phyloP scores from a whole-genome alignment of 2,888 invertebrate species.

The Callyntrura sp. region DNA sequence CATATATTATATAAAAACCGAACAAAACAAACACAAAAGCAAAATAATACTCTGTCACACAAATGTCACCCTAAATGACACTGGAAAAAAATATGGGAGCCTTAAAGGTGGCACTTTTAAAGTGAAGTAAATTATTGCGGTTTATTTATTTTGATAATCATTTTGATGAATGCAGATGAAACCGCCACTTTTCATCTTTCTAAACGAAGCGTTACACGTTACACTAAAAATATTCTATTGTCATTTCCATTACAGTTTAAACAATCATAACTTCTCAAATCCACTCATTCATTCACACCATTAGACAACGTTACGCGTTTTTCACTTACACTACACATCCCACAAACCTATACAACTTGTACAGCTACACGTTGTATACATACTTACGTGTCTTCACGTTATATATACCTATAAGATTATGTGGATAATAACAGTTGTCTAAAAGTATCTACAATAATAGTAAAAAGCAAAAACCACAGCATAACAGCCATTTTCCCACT shows the following conservation, averaged over 20 bases:
- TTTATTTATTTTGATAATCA: neutral
- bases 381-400: neutral
- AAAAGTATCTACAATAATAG: slow-evolving; percentile 62
- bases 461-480: slow-evolving; percentile 66
- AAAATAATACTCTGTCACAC: too few relatives aligned
- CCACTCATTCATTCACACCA: slow-evolving; percentile 46
- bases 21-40: too few relatives aligned
- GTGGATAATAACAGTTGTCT: slow-evolving; percentile 64
- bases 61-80: too few relatives aligned
- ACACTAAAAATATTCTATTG: slow-evolving; percentile 7
- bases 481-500: slow-evolving; percentile 69
- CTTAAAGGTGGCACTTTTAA: neutral
- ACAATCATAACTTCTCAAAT: slow-evolving; percentile 57
- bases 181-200: neutral
- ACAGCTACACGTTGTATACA: too few relatives aligned
- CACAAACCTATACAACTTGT: too few relatives aligned
- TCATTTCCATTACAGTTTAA: slow-evolving; percentile 44
- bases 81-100: too few relatives aligned
- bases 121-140: neutral
- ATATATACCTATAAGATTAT: slow-evolving; percentile 18
- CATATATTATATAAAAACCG: too few relatives aligned
- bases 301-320: neutral
- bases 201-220: neutral
- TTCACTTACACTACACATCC: neutral
- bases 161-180: neutral